Evolutionary conservation across 2,113 vertebrate genomes (phyloP).

Genomic region (Trachemys scripta): DNA sequence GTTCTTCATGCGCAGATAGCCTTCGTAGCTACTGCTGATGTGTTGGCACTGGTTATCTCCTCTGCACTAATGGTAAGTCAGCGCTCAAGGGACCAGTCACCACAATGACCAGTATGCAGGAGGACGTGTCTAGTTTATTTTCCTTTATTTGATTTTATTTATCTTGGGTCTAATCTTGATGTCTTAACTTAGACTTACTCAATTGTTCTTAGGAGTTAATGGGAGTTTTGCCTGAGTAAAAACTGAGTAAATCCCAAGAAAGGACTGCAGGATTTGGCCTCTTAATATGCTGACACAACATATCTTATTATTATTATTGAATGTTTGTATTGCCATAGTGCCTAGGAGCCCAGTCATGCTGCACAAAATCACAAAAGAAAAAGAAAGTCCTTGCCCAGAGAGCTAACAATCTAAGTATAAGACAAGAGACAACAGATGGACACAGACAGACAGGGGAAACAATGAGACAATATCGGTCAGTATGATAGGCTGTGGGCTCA

Average conservation of each 20-base stretch:
- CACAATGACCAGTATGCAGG: background rate
- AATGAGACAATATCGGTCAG: background rate
- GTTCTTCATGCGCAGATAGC: background rate
- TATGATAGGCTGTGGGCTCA: background rate
- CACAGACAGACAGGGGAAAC: slow-evolving; percentile 8
- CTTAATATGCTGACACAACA: background rate
- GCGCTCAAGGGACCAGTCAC: background rate
- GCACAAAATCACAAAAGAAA: slow-evolving; percentile 33
- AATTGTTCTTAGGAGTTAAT: background rate
- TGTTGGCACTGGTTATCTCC: too few species aligned
- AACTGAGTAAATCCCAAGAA: background rate
- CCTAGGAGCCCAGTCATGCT: slow-evolving; percentile 6
- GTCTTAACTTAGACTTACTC: background rate
- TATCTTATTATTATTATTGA: slow-evolving; percentile 44
- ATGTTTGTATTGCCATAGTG: background rate
- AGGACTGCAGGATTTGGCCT: background rate
- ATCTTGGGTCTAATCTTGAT: background rate
- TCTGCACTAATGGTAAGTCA: background rate
- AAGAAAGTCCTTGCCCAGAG: background rate
- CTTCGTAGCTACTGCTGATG: background rate
- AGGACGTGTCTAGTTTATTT: background rate
- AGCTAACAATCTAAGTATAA: background rate
- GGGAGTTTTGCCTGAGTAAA: background rate
- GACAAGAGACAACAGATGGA: slow-evolving; percentile 38
- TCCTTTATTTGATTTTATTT: background rate